phyloP scores from a whole-genome alignment of 2,888 invertebrate species.

The Drosophila fungiperda region DNA sequence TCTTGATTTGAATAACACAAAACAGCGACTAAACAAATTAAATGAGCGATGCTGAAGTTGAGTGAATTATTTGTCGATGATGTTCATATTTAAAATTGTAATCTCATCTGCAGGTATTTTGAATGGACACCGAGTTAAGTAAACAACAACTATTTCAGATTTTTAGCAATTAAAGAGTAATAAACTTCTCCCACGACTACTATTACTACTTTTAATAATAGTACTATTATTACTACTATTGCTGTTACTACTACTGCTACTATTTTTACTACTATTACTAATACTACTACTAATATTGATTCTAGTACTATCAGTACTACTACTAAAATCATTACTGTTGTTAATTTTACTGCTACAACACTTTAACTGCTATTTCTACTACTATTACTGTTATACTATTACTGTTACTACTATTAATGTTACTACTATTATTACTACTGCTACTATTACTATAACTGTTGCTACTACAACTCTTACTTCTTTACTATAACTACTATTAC shows the following conservation, averaged over 20 bases:
- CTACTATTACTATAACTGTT: too few species aligned
- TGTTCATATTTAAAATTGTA: background rate
- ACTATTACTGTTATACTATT: background rate
- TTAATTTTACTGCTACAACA: background rate
- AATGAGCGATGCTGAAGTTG: accelerated
- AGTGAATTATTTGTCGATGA: background rate
- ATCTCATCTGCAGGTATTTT: too few species aligned
- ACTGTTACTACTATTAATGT: background rate
- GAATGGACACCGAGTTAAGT: too few species aligned
- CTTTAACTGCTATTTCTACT: background rate
- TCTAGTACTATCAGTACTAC: accelerated
- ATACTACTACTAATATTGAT: background rate
- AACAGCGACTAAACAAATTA: background rate
- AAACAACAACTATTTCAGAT: background rate
- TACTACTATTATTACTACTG: background rate
- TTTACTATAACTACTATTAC: too few species aligned
- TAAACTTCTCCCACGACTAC: background rate
- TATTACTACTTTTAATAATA: background rate
- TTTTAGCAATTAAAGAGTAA: background rate
- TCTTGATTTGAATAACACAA: background rate
- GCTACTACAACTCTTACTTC: too few species aligned
- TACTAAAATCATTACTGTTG: background rate
- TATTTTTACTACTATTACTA: background rate
- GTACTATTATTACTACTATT: background rate
- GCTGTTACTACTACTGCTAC: background rate